phyloP scores from a whole-genome alignment of 92 coral and sea anemone genomes.

The Porites rus region DNA sequence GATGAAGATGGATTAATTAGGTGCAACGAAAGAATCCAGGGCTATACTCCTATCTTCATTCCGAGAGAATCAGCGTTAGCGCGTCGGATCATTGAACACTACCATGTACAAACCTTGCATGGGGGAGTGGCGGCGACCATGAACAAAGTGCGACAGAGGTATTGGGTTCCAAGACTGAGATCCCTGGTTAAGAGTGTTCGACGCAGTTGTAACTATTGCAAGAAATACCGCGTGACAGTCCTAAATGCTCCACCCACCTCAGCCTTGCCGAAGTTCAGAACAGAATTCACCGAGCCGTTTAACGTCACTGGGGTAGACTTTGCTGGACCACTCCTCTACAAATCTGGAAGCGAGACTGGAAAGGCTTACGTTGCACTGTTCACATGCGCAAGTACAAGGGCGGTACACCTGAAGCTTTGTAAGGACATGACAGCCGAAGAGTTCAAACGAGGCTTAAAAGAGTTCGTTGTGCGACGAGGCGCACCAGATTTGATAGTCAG shows the following conservation, averaged over 20 bases:
- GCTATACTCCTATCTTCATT: slow-evolving; percentile 55
- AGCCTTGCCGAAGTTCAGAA: slow-evolving; percentile 46
- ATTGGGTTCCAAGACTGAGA: slow-evolving; percentile 58
- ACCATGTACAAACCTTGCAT: slow-evolving; percentile 52
- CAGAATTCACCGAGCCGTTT: slow-evolving; percentile 58
- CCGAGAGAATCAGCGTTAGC: slow-evolving; percentile 47
- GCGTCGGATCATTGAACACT: slow-evolving; percentile 37
- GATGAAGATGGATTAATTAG: slow-evolving; percentile 62
- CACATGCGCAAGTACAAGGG: slow-evolving; percentile 71
- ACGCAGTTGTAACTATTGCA: slow-evolving; percentile 54
- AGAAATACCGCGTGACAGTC: slow-evolving; percentile 42
- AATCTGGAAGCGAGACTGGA: slow-evolving; percentile 7
- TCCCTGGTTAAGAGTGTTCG: slow-evolving; percentile 46
- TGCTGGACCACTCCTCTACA: slow-evolving; percentile 63
- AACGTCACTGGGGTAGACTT: slow-evolving; percentile 67
- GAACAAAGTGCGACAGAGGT: slow-evolving; percentile 54
- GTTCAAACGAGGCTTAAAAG: slow-evolving; percentile 43
- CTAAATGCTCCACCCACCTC: slow-evolving; percentile 14
- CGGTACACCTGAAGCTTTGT: slow-evolving; percentile 65
- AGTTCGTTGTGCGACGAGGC: slow-evolving; percentile 64
- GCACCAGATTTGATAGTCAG: slow-evolving; percentile 54
- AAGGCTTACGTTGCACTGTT: slow-evolving; percentile 64
- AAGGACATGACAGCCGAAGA: slow-evolving; percentile 35
- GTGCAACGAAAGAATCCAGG: slow-evolving; percentile 55
- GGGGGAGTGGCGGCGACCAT: slow-evolving; percentile 63